Evolutionary conservation across 2,113 vertebrate genomes (phyloP).

Genomic region (Lophius piscatorius): DNA sequence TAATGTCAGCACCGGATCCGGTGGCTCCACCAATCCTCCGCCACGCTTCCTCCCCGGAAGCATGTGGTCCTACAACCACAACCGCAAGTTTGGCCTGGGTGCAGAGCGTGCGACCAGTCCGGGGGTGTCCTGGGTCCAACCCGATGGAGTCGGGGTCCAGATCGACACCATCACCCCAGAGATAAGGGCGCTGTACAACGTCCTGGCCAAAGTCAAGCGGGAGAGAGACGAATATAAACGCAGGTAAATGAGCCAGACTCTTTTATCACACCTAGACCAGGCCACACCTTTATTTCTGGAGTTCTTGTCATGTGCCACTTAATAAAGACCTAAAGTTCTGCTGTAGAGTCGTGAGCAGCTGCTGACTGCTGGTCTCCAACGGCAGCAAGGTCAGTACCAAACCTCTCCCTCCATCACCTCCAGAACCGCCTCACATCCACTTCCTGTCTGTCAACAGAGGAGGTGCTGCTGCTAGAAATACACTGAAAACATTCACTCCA

Average conservation of each 20-base stretch:
- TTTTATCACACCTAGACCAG: conserved; percentile 15
- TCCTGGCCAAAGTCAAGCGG: conserved; percentile 95
- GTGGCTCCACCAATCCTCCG: conserved; percentile 67
- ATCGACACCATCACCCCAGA: conserved; percentile 98
- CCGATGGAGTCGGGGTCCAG: conserved; percentile 96
- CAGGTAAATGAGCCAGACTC: conserved; percentile 81
- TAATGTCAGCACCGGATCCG: conserved; percentile 36
- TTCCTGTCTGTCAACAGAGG: conserved; percentile 34
- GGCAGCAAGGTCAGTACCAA: conserved; percentile 63
- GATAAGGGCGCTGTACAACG: conserved; percentile 97
- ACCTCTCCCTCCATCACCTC: conserved; percentile 36
- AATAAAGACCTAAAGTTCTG: no score
- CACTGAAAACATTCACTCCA: conserved; percentile 13
- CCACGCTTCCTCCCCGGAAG: conserved; percentile 90
- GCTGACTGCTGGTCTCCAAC: conserved; percentile 57
- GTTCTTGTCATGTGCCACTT: conserved; percentile 24
- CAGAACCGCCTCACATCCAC: conserved; percentile 32
- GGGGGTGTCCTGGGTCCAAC: conserved; percentile 92
- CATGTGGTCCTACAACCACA: conserved; percentile 95
- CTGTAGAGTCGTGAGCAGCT: no score
- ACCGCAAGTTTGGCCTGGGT: conserved; percentile 86
- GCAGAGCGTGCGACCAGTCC: conserved; percentile 90
- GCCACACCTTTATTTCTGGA: conserved; percentile 1
- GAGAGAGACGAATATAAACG: conserved; percentile 96
- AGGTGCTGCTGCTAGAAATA: conserved; percentile 66